phyloP scores from a whole-genome alignment of 2,797 vertebrate genomes.

The Apodemus agrarius region DNA sequence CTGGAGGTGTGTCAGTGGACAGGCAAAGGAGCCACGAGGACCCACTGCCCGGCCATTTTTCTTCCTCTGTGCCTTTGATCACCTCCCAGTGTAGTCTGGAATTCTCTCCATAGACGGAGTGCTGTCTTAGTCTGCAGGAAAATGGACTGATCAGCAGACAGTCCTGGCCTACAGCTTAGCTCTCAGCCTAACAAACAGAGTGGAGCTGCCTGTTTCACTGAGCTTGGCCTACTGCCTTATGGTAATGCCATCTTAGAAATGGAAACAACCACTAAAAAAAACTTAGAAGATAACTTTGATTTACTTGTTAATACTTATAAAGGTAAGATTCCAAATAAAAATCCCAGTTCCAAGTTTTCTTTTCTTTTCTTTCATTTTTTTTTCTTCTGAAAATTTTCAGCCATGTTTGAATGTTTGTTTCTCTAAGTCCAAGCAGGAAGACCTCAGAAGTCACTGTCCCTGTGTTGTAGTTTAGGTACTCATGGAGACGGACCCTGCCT shows the following conservation, averaged over 20 bases:
- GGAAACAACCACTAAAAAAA: slow-evolving; percentile 18
- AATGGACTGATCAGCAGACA: neutral
- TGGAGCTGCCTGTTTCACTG: neutral
- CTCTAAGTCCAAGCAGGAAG: neutral
- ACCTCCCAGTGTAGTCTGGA: neutral
- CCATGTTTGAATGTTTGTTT: neutral
- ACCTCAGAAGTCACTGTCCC: neutral
- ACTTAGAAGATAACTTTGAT: neutral
- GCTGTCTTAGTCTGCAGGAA: neutral
- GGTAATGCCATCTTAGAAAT: neutral
- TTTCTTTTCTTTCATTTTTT: neutral
- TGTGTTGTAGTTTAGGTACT: neutral
- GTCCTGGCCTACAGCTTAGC: neutral
- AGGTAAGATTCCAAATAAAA: slow-evolving; percentile 16
- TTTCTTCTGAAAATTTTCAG: neutral
- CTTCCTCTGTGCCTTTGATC: neutral
- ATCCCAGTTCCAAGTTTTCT: neutral
- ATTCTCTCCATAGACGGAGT: neutral
- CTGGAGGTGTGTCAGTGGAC: neutral
- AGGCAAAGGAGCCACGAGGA: neutral
- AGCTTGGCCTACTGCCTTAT: neutral
- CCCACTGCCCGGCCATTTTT: neutral
- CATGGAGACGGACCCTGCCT: neutral
- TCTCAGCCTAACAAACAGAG: neutral
- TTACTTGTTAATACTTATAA: neutral